phyloP scores from a whole-genome alignment of 1,140 invertebrate species.

The Cyphomyrmex costatus region DNA sequence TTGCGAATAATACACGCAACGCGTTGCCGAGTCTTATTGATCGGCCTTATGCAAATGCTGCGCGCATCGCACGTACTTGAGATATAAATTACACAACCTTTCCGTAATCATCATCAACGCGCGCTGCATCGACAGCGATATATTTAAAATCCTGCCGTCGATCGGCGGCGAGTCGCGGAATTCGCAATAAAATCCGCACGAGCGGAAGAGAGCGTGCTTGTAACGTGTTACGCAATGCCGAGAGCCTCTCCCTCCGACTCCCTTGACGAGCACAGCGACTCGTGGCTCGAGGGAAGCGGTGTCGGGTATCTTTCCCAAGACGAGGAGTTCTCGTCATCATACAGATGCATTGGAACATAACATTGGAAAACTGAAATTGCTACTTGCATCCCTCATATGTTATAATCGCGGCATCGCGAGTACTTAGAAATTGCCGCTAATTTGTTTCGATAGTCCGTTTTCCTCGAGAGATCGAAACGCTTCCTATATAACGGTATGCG shows the following conservation, averaged over 20 bases:
- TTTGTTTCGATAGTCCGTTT: conserved; percentile 13
- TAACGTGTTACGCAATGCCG: conserved; percentile 37
- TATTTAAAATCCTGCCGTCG: conserved; percentile 40
- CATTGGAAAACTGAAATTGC: not conserved
- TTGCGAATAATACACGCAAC: conserved; percentile 44
- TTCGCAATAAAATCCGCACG: conserved; percentile 52
- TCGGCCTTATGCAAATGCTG: conserved; percentile 26
- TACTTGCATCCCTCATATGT: not conserved
- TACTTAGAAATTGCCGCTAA: conserved; percentile 21
- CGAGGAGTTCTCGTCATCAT: conserved; percentile 7
- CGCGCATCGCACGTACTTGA: conserved; percentile 24
- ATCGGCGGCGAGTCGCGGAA: conserved; percentile 37
- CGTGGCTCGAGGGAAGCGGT: conserved; percentile 20
- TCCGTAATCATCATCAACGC: conserved; percentile 26
- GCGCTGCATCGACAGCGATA: not conserved
- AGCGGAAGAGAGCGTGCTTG: conserved; percentile 47
- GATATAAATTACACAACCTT: conserved; percentile 50
- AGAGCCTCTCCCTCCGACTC: conserved; percentile 16
- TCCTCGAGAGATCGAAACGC: not conserved
- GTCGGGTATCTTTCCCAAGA: conserved; percentile 14
- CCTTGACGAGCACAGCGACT: conserved; percentile 17
- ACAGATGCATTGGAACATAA: no score
- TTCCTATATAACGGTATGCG: conserved; percentile 12
- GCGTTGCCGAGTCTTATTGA: conserved; percentile 31
- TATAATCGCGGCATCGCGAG: not conserved